A percentile compares a stretch with the other conserved stretches of the same genome.
phyloP scores from a whole-genome alignment of 2,797 vertebrate species.

The Pseudochirops cupreus region DNA sequence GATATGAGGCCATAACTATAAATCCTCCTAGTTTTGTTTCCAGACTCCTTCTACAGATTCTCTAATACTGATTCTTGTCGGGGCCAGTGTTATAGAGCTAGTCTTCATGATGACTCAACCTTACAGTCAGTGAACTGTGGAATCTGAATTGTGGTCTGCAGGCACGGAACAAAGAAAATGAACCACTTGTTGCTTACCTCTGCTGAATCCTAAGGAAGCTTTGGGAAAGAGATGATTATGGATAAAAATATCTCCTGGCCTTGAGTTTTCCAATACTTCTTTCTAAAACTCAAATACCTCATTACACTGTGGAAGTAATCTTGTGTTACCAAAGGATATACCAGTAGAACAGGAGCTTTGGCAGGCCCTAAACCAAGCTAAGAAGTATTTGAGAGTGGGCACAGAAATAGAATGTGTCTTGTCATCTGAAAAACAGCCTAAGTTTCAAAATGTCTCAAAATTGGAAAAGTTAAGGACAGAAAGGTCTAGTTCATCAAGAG shows the following conservation, averaged over 20 bases:
- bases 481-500: neutral
- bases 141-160: neutral
- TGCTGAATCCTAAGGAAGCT: neutral
- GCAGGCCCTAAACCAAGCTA: neutral
- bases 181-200: neutral
- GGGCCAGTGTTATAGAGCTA: neutral
- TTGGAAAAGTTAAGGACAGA: neutral
- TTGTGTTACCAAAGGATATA: neutral
- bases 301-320: neutral
- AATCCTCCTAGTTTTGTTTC: neutral
- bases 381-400: neutral
- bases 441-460: neutral
- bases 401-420: neutral
- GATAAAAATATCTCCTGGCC: neutral
- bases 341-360: neutral
- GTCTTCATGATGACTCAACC: neutral
- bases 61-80: neutral
- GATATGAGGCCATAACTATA: constrained; percentile 65
- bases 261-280: neutral
- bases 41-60: neutral
- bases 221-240: neutral
- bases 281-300: neutral
- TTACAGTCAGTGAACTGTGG: neutral
- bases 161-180: neutral
- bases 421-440: neutral